Base-by-base conservation (phyloP, 1,140 invertebrate species). In the Araneus ventricosus region DNA sequence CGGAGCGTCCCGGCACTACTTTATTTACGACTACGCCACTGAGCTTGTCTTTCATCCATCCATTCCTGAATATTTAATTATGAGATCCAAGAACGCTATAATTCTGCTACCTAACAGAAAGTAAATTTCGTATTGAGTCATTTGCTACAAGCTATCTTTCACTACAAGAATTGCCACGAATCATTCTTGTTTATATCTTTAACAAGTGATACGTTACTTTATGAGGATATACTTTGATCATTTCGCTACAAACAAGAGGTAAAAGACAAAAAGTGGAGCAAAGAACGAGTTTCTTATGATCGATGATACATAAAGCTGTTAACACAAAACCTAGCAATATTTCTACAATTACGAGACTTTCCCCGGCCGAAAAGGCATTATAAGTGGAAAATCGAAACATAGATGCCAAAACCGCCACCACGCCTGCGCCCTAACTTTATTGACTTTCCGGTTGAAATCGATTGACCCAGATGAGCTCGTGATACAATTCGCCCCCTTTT, bases 401-500 rank as follows among this genome's bases (percentile, higher is more conserved):
- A 27, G 67, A 30, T 34, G 70, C 27, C 34, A 34, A 75, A 30
- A 75, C 5, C 5, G 30, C 30, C 30, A 75, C 70, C 70, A 75
- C 70, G 70, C 70, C 70, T 75, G 70, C 34, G 70, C 70, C 30
- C 30, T 30, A 75, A 75, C 70, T 75, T 75, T 75, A 75, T 75
- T 75, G 70, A 75, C 70, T 75, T 75, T 75, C 70, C 30, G 70
- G 70, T 75, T 37, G 34, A 20, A 75, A 75, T 75, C 70, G 70
- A 75, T 75, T 75, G 70, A 75, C 70, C 70, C 70, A 75, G 70
- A 75, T 75, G 70, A 34, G 30, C 70, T 27, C 70, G 70, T 75
- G 70, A 75, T 75, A 75, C 70, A 75, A 34, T 75, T 75, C 70
- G 70, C 70, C 70, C 70, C 70, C 70, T 75, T 75, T 75, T 75